These are phyloP conservation scores for Prosapia bicincta DNA, from an alignment of 2,888 invertebrate species.

Conservation along the genomic window DNA sequence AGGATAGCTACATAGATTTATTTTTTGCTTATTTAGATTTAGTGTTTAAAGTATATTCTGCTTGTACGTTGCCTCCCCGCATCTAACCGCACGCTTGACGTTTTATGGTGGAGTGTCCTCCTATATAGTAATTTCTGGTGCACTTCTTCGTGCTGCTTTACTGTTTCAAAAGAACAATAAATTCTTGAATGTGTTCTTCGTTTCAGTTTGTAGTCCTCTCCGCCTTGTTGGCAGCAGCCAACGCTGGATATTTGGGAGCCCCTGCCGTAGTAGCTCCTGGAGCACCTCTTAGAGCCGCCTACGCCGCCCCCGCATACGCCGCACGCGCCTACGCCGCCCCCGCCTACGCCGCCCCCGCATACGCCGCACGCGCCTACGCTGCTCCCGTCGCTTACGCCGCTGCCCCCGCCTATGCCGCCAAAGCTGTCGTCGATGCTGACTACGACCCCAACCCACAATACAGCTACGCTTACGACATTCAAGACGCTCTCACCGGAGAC, in stretches of 20 bases:
- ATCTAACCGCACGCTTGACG: too few species aligned
- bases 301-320: conserved; percentile 38
- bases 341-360: conserved; percentile 40
- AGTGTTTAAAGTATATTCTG: too few species aligned
- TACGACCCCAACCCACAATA: conserved; percentile 41
- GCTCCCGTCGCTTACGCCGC: conserved; percentile 44
- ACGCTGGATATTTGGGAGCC: conserved; percentile 37
- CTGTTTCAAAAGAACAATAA: too few species aligned
- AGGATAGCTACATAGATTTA: too few species aligned
- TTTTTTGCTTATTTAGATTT: too few species aligned
- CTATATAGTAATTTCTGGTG: too few species aligned
- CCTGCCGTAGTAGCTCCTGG: conserved; percentile 37
- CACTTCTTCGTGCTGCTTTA: too few species aligned
- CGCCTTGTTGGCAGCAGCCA: conserved; percentile 41
- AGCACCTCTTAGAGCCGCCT: conserved; percentile 40
- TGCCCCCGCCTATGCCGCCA: conserved; percentile 46
- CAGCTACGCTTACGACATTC: conserved; percentile 40
- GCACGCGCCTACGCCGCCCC: conserved; percentile 24
- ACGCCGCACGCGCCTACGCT: conserved; percentile 42
- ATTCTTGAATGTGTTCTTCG: too few species aligned
- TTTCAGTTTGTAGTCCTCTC: conserved; percentile 34
- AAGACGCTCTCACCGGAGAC: conserved; percentile 40
- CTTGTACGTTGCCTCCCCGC: too few species aligned
- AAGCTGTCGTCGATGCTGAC: conserved; percentile 35
- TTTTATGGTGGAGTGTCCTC: too few species aligned